Evolutionary conservation across 2,113 vertebrate genomes (phyloP).

Genomic region (Rhinolophus sinicus): DNA sequence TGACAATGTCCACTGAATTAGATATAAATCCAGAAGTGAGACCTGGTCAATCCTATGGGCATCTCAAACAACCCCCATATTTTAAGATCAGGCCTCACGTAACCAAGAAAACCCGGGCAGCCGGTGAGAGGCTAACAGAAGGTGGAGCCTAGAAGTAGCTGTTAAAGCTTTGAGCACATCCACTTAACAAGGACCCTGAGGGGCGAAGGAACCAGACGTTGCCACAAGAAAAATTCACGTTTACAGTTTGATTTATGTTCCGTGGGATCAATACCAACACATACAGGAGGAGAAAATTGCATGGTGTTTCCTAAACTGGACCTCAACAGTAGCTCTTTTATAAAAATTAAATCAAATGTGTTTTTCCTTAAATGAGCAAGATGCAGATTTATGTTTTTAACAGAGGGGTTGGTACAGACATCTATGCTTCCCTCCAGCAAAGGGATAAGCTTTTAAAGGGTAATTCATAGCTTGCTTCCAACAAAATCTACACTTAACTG

Average conservation of each 20-base stretch:
- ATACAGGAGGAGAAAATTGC: neutral
- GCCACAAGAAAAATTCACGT: neutral
- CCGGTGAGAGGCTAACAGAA: neutral
- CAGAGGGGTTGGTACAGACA: neutral
- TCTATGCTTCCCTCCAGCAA: neutral
- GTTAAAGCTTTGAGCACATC: neutral
- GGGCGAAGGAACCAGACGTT: neutral
- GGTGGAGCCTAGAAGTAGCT: neutral
- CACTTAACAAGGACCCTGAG: neutral
- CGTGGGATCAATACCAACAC: neutral
- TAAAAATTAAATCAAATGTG: neutral
- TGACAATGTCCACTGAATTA: neutral
- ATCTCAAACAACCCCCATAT: neutral
- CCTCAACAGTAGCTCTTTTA: neutral
- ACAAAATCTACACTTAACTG: neutral
- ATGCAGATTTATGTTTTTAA: conserved; percentile 3
- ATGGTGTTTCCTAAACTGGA: neutral
- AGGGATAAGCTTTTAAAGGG: neutral
- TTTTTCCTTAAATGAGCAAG: conserved; percentile 21
- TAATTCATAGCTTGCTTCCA: conserved; percentile 29
- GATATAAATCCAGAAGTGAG: neutral
- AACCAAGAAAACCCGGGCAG: neutral
- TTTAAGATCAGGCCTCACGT: neutral
- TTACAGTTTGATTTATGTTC: neutral
- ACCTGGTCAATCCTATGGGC: neutral